Conservation (phyloP, 2,797 vertebrate genomes). For the Discoglossus pictus region DNA sequence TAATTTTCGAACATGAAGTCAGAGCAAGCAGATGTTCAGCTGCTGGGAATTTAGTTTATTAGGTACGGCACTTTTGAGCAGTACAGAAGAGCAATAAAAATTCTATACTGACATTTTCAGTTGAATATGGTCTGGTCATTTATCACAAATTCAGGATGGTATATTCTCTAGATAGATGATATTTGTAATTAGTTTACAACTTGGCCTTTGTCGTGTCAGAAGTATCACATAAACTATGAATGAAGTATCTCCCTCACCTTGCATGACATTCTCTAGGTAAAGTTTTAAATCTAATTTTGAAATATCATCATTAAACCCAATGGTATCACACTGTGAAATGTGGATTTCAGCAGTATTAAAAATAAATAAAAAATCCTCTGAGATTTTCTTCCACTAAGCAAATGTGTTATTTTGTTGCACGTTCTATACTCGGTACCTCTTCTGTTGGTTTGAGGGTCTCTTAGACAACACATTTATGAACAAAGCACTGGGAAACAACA, state of each 20-base stretch:
- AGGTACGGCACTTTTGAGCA: too few relatives aligned
- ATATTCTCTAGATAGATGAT: conserved; percentile 28
- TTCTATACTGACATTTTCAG: conserved; percentile 39
- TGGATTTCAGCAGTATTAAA: too few relatives aligned
- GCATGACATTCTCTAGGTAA: conserved; percentile 23
- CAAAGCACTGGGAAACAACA: neutral
- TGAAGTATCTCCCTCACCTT: conserved; percentile 22
- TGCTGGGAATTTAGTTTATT: too few relatives aligned
- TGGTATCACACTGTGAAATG: too few relatives aligned
- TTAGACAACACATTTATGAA: neutral
- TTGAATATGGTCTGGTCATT: conserved; percentile 21
- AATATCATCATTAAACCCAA: too few relatives aligned
- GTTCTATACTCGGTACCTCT: neutral
- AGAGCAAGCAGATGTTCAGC: too few relatives aligned
- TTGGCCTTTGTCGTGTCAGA: conserved; percentile 34
- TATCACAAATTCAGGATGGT: conserved; percentile 28
- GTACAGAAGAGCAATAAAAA: conserved; percentile 10
- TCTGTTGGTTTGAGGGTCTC: neutral
- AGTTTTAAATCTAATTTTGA: conserved; percentile 6
- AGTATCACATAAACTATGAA: conserved; percentile 26
- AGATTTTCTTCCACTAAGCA: too few relatives aligned
- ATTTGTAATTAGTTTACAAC: conserved; percentile 38
- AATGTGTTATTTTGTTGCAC: conserved; percentile 1
- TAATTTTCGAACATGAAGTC: too few relatives aligned
- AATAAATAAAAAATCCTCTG: too few relatives aligned